Evolutionary conservation across 2,888 invertebrate species (phyloP).

Genomic region (Cerastis rubricosa): DNA sequence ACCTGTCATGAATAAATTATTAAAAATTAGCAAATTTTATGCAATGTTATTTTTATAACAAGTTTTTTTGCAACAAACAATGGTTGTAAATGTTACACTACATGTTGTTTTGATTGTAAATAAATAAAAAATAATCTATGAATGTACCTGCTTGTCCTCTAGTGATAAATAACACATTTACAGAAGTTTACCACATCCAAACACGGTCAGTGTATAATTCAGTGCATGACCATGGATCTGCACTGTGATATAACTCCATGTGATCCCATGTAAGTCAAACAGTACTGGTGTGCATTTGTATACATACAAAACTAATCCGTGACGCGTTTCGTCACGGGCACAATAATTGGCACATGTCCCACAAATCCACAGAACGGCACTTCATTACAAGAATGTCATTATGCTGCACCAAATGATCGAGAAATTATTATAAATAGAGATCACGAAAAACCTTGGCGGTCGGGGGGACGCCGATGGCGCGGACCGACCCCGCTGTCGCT

Average conservation of each 20-base stretch:
- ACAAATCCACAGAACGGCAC: slow-evolving; percentile 86
- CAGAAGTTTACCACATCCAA: slow-evolving; percentile 50
- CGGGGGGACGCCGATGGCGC: slow-evolving; percentile 79
- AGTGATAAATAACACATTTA: slow-evolving; percentile 55
- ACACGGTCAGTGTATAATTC: slow-evolving; percentile 27
- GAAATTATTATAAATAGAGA: slow-evolving; percentile 90
- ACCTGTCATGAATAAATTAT: slow-evolving; percentile 61
- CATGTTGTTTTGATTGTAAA: slow-evolving; percentile 44
- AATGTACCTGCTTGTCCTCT: slow-evolving; percentile 61
- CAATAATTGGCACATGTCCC: slow-evolving; percentile 90
- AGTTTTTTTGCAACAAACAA: slow-evolving; percentile 24
- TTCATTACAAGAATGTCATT: slow-evolving; percentile 90
- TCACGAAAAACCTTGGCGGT: slow-evolving; percentile 85
- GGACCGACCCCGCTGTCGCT: slow-evolving; percentile 71
- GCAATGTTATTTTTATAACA: slow-evolving; percentile 38
- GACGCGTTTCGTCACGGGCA: slow-evolving; percentile 85
- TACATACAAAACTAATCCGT: slow-evolving; percentile 83
- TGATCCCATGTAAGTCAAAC: slow-evolving; percentile 73
- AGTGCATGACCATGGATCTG: slow-evolving; percentile 40
- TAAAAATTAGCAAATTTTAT: slow-evolving; percentile 44
- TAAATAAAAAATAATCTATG: slow-evolving; percentile 41
- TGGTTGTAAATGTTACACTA: slow-evolving; percentile 6
- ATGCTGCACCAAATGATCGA: slow-evolving; percentile 87
- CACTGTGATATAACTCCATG: slow-evolving; percentile 61
- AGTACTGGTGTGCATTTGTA: slow-evolving; percentile 79